Base-by-base conservation (phyloP, 1,140 invertebrate genomes). In the Cheumatopsyche charites region DNA sequence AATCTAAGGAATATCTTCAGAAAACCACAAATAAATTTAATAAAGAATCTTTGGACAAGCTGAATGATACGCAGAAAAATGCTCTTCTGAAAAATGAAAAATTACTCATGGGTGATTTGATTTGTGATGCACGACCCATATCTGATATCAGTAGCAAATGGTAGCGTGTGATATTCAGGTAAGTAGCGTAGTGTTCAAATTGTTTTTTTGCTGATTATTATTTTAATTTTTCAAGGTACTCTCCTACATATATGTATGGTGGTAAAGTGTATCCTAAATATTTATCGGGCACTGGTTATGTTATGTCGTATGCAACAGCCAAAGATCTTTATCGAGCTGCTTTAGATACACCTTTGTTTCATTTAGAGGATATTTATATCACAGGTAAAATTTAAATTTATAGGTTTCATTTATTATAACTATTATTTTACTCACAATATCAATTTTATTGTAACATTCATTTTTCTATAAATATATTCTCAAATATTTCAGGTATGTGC, bases 281-380 rank as follows among this genome's bases (percentile, higher is more conserved):
- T 82, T 81, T 95, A 63, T 94, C 93, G 0, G 94, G 94, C 13
- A 93, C 92, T 12, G 92, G 90, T 0, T 96, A 95, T 82, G 87
- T 92, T 0, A 88, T 95, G 83, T 91, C 91, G n/a, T 80, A 87
- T 11, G 88, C 89, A 77, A 86, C 92, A 0, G 90, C 89, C 6
- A 77, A 78, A 21, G 88, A 85, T 70, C 82, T 96, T 7, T 94
- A 92, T 78, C 79, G 87, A 19, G 87, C 89, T 13, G 89, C 93
- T 0, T 78, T 94, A 0, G 80, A 81, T 47, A 92, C 89, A 11
- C 87, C 88, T 6, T 83, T 93, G 41, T 87, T 94, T 72, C 91
- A 94, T 78, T 79, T 94, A 19, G 94, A 96, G 79, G 94, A 96
- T 79, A 90, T 96, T 58, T 96, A 90, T 79, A 87, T 95, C 13